phyloP scores from a whole-genome alignment of 2,888 invertebrate genomes.

The Chymomyza amoena region DNA sequence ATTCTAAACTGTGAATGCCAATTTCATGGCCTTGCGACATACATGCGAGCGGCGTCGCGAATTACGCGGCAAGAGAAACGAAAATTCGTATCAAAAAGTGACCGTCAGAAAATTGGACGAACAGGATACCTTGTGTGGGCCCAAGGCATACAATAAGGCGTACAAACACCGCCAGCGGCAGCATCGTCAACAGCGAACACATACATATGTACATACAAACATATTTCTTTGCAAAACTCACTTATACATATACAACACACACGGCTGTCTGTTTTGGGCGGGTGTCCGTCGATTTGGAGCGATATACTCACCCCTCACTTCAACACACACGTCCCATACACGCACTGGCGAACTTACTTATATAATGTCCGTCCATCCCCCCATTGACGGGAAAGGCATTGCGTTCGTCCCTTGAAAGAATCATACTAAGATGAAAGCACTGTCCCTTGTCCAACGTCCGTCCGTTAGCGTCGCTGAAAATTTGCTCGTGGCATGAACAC shows the following conservation, averaged over 20 bases:
- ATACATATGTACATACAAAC: background rate
- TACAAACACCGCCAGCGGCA: conserved; percentile 57
- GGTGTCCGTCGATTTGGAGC: conserved; percentile 45
- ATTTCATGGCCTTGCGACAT: conserved; percentile 70
- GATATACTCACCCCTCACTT: conserved; percentile 20
- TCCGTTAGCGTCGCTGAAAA: conserved; percentile 69
- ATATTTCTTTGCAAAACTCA: no score
- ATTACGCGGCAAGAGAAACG: conserved; percentile 29
- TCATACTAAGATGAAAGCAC: conserved; percentile 72
- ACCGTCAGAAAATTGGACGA: conserved; percentile 73
- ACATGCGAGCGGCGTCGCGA: conserved; percentile 46
- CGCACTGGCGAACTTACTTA: conserved; percentile 31
- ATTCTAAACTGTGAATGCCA: conserved; percentile 71
- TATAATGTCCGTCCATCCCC: conserved; percentile 43
- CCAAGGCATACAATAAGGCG: conserved; percentile 72
- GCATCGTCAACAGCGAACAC: conserved; percentile 43
- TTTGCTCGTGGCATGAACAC: conserved; percentile 74
- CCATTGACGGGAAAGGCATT: conserved; percentile 50
- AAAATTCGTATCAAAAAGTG: conserved; percentile 67
- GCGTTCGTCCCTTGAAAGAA: conserved; percentile 73
- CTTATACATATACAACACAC: conserved; percentile 4
- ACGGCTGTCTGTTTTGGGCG: conserved; percentile 62
- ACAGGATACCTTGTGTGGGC: conserved; percentile 53
- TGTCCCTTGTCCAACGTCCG: conserved; percentile 59
- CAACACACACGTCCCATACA: conserved; percentile 29